These are phyloP conservation scores for Gymnoscopelus microlampas DNA, from an alignment of 2,797 vertebrate genomes.

Conservation along the genomic window DNA sequence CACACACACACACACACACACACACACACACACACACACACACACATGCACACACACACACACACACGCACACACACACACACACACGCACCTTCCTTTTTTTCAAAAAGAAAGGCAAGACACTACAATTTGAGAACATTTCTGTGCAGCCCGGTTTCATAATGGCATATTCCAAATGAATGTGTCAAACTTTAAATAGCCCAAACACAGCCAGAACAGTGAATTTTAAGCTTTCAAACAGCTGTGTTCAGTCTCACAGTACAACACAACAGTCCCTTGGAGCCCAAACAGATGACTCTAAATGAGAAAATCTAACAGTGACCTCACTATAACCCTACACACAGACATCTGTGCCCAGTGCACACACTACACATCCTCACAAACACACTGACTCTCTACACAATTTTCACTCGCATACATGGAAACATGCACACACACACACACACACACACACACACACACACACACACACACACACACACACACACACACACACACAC, in stretches of 20 bases:
- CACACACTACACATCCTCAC: too few species aligned
- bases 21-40: slow-evolving; percentile 12
- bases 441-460: not conserved
- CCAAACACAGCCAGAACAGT: slow-evolving; percentile 24
- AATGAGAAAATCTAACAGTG: slow-evolving; percentile 24
- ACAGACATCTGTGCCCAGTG: slow-evolving; percentile 1
- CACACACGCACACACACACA: slow-evolving; percentile 6
- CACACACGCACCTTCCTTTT: not conserved
- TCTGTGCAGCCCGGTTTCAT: slow-evolving; percentile 18
- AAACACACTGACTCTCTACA: too few species aligned
- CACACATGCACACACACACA: not conserved
- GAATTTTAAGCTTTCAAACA: slow-evolving; percentile 12
- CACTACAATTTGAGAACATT: not conserved
- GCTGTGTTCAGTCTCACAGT: slow-evolving; percentile 32
- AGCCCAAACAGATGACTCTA: slow-evolving; percentile 35
- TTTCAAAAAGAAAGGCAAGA: too few species aligned
- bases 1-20: not conserved
- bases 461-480: not conserved
- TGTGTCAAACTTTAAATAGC: not conserved
- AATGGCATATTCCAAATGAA: slow-evolving; percentile 12
- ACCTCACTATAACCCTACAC: slow-evolving; percentile 27
- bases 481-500: slow-evolving; percentile 3
- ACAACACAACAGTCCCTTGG: slow-evolving; percentile 17
- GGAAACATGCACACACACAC: too few species aligned
- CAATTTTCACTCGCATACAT: too few species aligned